Conservation (phyloP, 2,888 invertebrate genomes). For the Aricia artaxerxes region DNA sequence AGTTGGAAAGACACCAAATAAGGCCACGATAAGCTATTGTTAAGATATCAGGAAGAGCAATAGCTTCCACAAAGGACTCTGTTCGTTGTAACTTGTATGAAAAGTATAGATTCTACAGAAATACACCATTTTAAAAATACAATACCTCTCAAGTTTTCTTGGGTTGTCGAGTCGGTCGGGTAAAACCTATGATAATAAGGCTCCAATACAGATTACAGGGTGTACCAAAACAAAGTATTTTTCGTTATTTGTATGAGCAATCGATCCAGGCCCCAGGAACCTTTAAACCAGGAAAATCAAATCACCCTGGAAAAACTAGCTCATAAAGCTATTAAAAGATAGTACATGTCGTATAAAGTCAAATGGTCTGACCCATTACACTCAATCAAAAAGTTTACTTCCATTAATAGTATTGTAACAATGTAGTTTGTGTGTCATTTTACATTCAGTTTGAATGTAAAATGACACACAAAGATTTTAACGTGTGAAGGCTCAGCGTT, state of each 20-base stretch:
- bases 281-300: not conserved
- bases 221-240: no score
- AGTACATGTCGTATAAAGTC: conserved; percentile 7
- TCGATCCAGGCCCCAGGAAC: not conserved
- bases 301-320: not conserved
- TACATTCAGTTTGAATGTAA: not conserved
- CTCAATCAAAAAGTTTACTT: conserved; percentile 31
- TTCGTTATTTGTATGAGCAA: no score
- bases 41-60: not conserved
- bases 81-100: not conserved
- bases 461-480: not conserved
- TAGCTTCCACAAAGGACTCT: not conserved
- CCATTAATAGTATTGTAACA: not conserved
- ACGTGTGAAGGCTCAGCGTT: not conserved
- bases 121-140: not conserved
- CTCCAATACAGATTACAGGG: no score
- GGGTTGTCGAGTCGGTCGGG: no score
- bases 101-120: not conserved
- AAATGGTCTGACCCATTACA: conserved; percentile 25
- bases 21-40: not conserved
- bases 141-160: not conserved
- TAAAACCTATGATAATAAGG: no score
- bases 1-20: not conserved
- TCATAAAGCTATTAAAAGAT: not conserved
- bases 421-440: not conserved